These are phyloP conservation scores for Proteles cristata DNA, from an alignment of 2,113 vertebrate species.

Conservation along the genomic window DNA sequence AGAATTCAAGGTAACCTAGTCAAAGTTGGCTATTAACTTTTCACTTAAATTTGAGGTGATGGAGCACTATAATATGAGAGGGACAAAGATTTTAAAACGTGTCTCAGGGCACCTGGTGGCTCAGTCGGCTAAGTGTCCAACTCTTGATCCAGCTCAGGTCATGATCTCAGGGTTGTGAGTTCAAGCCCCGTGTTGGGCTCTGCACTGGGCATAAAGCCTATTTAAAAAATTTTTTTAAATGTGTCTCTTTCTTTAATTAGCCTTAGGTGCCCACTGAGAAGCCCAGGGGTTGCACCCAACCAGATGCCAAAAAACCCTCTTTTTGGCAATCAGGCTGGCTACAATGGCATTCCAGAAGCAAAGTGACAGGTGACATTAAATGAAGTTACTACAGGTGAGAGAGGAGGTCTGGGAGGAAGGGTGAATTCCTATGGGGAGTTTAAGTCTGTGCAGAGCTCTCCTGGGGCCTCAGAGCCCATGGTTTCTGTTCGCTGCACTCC, in stretches of 20 bases:
- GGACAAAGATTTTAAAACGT: not conserved
- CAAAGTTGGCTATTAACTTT: not conserved
- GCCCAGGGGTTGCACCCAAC: not conserved
- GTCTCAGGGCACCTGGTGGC: not conserved
- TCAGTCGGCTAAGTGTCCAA: too few relatives aligned
- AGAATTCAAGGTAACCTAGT: not conserved
- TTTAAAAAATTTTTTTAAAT: too few relatives aligned
- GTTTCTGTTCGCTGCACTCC: not conserved
- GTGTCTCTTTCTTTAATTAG: not conserved
- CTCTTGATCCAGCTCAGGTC: too few relatives aligned
- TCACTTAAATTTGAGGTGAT: not conserved
- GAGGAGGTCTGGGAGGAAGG: not conserved
- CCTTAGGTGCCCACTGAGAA: not conserved
- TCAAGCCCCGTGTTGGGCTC: too few relatives aligned
- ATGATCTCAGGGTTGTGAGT: too few relatives aligned
- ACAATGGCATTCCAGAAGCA: not conserved
- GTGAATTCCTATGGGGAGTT: accelerated
- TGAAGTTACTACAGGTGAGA: not conserved
- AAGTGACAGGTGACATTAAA: not conserved
- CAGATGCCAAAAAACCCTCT: not conserved
- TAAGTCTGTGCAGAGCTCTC: not conserved
- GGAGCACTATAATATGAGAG: not conserved
- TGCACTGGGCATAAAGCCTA: too few relatives aligned
- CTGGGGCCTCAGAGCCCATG: not conserved
- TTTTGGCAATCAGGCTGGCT: not conserved